A percentile compares a stretch with the other conserved stretches of the same genome.
phyloP scores from a whole-genome alignment of 2,113 vertebrate genomes.

The Actinemys pallida region DNA sequence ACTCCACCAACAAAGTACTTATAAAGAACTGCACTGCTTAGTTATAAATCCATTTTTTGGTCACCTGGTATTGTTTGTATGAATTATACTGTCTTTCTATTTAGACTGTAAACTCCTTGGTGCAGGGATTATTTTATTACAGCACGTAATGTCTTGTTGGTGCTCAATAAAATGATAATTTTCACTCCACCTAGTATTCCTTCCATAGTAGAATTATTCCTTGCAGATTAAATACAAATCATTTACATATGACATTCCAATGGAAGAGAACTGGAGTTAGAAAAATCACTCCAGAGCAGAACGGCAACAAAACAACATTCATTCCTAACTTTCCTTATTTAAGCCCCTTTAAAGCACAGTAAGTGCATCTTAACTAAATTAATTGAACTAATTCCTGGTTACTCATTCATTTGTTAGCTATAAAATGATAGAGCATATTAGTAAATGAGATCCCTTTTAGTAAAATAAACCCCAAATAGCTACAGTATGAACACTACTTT shows the following conservation, averaged over 20 bases:
- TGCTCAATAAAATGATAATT: accelerated
- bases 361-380: not conserved
- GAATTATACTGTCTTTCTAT: not conserved
- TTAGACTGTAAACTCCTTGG: accelerated
- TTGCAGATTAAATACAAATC: not conserved
- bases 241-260: not conserved
- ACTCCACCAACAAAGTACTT: not conserved
- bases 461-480: not conserved
- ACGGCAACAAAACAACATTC: not conserved
- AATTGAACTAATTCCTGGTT: not conserved
- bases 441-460: not conserved
- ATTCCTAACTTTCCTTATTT: not conserved
- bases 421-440: not conserved
- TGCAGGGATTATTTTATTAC: accelerated
- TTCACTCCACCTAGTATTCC: not conserved
- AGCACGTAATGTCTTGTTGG: accelerated
- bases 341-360: not conserved
- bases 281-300: not conserved
- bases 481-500: not conserved
- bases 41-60: not conserved
- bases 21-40: accelerated
- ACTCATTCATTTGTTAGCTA: accelerated
- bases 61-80: accelerated
- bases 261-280: accelerated
- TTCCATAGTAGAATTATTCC: accelerated